Evolutionary conservation across 2,797 vertebrate species (phyloP), one percentile per base, ranked within the genome.

Genomic region (Anguilla pacifica): DNA sequence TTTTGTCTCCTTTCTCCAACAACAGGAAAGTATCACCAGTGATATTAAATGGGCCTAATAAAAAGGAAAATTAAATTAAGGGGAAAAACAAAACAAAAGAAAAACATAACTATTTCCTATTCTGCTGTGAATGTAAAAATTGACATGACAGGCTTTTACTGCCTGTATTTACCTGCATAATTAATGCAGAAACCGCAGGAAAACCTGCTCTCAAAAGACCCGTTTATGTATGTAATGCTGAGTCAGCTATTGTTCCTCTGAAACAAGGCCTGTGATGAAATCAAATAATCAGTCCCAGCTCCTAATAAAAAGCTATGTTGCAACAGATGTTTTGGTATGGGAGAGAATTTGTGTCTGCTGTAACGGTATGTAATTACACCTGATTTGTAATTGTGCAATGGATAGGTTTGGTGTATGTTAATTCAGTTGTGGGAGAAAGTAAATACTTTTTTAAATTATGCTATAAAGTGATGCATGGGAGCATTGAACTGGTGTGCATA

Each of bases 151-250:
- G 17, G 84, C 55, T 61, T 77, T 72, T 57, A 35, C 84, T 28
- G 84, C 35, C 39, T 77, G 53, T 35, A 31, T 79, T 79, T 67
- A 11, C 64, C 70, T 74, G 70, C 87, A 88, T 82, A 88, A 88
- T 85, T 79, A 85, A 88, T 85, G 55, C 57, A n/a, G 72, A 79
- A 74, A 53, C 83, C 83, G 85, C 72, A 77, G 83, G 25, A 53
- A 85, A 67, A 3, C 67, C 64, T 46, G 57, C 46, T 84, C 67
- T 84, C 82, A 53, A 84, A 67, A 70, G 86, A 51, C 81, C 57
- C 72, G 64, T 87, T 84, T 72, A 84, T 87, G 31, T 87, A 43
- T 84, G 74, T 72, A 87, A 87, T 82, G 86, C 74, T 28, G 53
- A 0, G 17, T 31, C 28, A 39, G 85, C 85, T 67, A 72, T 72